Percentiles rank a stretch among this genome's conserved stretches.
phyloP scores from a whole-genome alignment of 2,113 vertebrate species.

The Oncorhynchus tshawytscha region DNA sequence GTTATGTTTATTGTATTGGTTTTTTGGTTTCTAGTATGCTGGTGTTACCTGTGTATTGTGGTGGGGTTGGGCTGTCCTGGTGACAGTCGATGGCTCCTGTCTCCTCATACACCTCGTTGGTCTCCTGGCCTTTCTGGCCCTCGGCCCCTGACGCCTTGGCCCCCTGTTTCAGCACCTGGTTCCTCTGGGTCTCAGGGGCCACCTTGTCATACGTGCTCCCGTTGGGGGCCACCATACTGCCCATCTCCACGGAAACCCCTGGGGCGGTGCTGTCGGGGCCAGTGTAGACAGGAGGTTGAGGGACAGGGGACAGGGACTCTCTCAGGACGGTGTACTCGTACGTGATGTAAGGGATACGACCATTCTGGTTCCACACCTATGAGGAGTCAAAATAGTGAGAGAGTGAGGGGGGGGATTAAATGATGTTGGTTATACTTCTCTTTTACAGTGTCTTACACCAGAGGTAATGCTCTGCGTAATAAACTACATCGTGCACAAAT shows the following conservation, averaged over 20 bases:
- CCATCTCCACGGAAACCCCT: constrained; percentile 59
- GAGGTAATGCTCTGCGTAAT: too few relatives aligned
- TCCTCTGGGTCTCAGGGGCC: constrained; percentile 62
- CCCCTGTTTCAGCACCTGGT: constrained; percentile 59
- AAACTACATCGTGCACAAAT: too few relatives aligned
- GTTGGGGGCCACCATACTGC: constrained; percentile 73
- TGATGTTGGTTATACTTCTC: too few relatives aligned
- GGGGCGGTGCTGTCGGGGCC: constrained; percentile 74
- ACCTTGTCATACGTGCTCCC: constrained; percentile 70
- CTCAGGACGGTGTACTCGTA: constrained; percentile 92
- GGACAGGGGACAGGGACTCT: constrained; percentile 75
- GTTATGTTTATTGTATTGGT: neutral
- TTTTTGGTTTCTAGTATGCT: neutral
- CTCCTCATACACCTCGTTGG: constrained; percentile 90
- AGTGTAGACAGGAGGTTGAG: constrained; percentile 80
- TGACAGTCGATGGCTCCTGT: constrained; percentile 78
- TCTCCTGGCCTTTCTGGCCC: constrained; percentile 81
- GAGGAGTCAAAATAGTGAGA: neutral
- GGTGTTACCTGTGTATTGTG: constrained; percentile 74
- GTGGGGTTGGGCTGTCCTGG: constrained; percentile 67
- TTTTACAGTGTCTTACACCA: too few relatives aligned
- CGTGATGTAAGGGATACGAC: constrained; percentile 90
- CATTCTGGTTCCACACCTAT: constrained; percentile 96
- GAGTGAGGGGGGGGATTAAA: neutral
- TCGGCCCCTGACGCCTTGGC: constrained; percentile 56